Conservation (phyloP, 2,113 vertebrate species). For the Gymnorhina tibicen region DNA sequence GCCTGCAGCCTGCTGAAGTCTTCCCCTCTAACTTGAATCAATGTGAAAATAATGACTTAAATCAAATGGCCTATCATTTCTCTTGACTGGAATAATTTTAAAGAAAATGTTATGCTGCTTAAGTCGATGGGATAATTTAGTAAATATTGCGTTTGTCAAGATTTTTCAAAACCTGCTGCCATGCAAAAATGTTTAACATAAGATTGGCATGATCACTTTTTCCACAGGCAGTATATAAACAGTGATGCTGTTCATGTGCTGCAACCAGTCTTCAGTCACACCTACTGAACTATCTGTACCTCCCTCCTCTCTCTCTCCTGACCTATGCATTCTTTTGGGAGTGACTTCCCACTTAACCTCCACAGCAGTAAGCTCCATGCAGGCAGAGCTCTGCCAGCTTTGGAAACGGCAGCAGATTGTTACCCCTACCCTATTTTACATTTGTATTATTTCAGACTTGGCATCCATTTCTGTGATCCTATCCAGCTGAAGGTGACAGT, state of each 20-base stretch:
- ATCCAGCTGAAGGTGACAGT: background rate
- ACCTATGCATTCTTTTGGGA: accelerated
- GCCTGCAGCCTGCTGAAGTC: background rate
- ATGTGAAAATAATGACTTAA: background rate
- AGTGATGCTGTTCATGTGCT: background rate
- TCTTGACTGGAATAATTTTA: background rate
- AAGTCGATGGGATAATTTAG: background rate
- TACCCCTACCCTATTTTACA: background rate
- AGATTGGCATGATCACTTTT: background rate
- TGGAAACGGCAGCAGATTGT: background rate
- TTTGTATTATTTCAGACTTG: background rate
- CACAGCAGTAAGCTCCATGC: background rate
- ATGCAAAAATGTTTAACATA: background rate
- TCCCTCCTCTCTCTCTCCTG: background rate
- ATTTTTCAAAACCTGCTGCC: background rate
- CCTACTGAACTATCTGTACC: background rate
- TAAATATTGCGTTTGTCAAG: background rate
- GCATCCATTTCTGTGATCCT: background rate
- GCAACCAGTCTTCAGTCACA: background rate
- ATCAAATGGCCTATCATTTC: background rate
- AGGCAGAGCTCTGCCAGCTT: background rate
- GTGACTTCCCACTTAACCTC: background rate
- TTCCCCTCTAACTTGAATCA: background rate
- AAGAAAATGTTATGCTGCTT: background rate
- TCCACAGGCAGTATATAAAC: background rate